These are phyloP conservation scores for Antidorcas marsupialis DNA, from an alignment of 2,113 vertebrate species.

Conservation along the genomic window DNA sequence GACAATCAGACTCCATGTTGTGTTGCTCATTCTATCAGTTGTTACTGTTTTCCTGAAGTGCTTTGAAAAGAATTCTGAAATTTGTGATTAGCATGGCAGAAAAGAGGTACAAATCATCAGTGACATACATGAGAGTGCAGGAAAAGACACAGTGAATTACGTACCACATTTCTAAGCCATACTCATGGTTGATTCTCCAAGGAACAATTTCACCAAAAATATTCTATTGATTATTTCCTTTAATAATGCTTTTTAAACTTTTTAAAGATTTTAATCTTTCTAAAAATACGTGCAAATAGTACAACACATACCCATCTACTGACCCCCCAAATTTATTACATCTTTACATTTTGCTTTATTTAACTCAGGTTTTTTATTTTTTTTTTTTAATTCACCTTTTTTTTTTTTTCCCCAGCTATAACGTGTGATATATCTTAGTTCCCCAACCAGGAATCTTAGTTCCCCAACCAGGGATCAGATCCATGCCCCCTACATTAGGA, in stretches of 20 bases:
- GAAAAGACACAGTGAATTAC: neutral
- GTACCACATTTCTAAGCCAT: neutral
- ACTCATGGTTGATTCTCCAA: neutral
- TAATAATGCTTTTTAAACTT: neutral
- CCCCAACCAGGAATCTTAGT: neutral
- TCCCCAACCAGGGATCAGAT: neutral
- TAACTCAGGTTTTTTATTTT: neutral
- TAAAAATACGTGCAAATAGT: neutral
- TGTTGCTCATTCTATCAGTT: neutral
- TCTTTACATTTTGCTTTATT: slow-evolving; percentile 6
- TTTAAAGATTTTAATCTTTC: slow-evolving; percentile 2
- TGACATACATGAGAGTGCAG: neutral
- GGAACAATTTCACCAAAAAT: neutral
- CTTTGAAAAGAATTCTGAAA: slow-evolving; percentile 8
- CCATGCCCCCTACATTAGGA: neutral
- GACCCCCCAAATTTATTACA: neutral
- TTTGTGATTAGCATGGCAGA: neutral
- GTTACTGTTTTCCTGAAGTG: neutral
- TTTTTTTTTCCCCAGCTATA: neutral
- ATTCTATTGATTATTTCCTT: neutral
- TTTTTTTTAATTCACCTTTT: neutral
- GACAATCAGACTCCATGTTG: neutral
- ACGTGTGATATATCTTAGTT: neutral
- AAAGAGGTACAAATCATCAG: neutral
- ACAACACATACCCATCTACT: neutral